These are phyloP conservation scores for Gymnoscopelus microlampas DNA, from an alignment of 2,797 vertebrate species.

Conservation along the genomic window DNA sequence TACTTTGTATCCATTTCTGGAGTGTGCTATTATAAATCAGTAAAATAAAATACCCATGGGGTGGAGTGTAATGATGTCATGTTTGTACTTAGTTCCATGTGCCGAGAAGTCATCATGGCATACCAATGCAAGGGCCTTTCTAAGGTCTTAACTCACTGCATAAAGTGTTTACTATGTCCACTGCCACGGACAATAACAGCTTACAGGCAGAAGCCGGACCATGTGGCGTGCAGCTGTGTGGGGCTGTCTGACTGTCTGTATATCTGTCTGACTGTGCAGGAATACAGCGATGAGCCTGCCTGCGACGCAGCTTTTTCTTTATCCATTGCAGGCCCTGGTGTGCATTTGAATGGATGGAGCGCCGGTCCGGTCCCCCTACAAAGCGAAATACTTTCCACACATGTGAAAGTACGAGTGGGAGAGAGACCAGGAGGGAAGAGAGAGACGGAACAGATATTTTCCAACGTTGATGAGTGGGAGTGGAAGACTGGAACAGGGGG, in stretches of 20 bases:
- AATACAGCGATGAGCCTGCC: slow-evolving; percentile 45
- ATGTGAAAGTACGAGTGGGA: too few species aligned
- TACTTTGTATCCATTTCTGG: neutral
- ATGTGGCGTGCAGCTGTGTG: slow-evolving; percentile 61
- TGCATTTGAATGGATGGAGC: slow-evolving; percentile 11
- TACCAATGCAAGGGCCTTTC: slow-evolving; percentile 23
- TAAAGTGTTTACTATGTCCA: slow-evolving; percentile 40
- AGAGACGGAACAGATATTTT: slow-evolving; percentile 12
- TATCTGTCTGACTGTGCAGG: slow-evolving; percentile 30
- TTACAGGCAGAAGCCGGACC: slow-evolving; percentile 39
- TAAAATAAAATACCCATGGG: slow-evolving; percentile 7
- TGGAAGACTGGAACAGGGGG: too few species aligned
- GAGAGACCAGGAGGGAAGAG: too few species aligned
- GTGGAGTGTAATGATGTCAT: neutral
- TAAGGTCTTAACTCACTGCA: slow-evolving; percentile 21
- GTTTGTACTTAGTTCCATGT: neutral
- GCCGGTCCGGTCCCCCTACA: neutral
- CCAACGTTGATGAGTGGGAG: neutral
- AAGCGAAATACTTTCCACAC: too few species aligned
- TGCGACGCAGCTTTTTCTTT: slow-evolving; percentile 44
- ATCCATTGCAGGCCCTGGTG: slow-evolving; percentile 51
- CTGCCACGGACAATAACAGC: slow-evolving; percentile 34
- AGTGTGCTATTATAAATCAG: slow-evolving; percentile 9
- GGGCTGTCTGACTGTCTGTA: slow-evolving; percentile 23
- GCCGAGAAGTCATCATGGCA: slow-evolving; percentile 4